phyloP scores from a whole-genome alignment of 2,113 vertebrate species.

The Callaeas wilsoni region DNA sequence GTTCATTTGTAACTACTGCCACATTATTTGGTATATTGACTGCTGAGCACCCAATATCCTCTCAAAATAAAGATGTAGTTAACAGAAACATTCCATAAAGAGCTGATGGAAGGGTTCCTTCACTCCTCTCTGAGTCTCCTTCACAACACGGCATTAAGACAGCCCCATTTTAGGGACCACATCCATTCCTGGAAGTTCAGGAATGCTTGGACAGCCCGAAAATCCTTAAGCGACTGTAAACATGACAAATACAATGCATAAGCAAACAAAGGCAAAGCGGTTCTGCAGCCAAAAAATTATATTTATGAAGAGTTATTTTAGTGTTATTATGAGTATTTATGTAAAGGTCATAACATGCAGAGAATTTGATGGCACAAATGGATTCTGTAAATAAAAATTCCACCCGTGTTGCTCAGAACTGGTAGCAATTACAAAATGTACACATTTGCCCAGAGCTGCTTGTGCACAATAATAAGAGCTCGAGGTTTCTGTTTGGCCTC shows the following conservation, averaged over 20 bases:
- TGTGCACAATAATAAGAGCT: background rate
- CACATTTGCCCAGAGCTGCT: background rate
- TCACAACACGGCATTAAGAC: background rate
- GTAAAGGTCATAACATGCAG: background rate
- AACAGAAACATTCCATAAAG: background rate
- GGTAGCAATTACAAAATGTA: background rate
- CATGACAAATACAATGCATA: background rate
- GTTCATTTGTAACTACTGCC: background rate
- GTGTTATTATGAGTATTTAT: background rate
- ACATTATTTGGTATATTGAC: background rate
- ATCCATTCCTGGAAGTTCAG: background rate
- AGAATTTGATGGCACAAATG: background rate
- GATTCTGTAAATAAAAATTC: background rate
- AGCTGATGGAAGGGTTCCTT: background rate
- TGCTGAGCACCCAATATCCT: background rate
- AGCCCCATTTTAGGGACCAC: background rate
- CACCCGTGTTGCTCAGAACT: background rate
- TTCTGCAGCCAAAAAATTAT: background rate
- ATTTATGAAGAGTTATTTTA: slow-evolving; percentile 22
- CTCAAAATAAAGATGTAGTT: background rate
- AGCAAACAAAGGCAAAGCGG: slow-evolving; percentile 11
- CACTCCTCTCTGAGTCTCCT: background rate
- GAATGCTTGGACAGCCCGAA: background rate
- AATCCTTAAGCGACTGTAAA: background rate
- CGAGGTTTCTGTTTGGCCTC: background rate